These are phyloP conservation scores for Hyla sarda DNA, from an alignment of 2,113 vertebrate genomes.

Conservation along the genomic window DNA sequence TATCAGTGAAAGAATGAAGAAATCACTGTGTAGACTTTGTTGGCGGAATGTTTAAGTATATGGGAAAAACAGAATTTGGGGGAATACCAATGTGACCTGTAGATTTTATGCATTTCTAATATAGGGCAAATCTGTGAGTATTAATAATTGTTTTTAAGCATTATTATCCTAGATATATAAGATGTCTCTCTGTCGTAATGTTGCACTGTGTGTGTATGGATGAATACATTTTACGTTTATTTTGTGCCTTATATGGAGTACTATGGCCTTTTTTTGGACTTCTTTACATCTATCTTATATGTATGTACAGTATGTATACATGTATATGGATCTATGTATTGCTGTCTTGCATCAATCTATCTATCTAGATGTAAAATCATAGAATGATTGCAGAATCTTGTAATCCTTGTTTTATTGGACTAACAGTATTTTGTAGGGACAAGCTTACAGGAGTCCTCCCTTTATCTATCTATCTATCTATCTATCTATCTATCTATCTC, in stretches of 20 bases:
- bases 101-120: not conserved
- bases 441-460: too few relatives aligned
- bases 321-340: too few relatives aligned
- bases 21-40: not conserved
- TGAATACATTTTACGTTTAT: not conserved
- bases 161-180: too few relatives aligned
- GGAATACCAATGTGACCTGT: not conserved
- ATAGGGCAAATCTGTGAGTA: not conserved
- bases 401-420: too few relatives aligned
- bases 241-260: not conserved
- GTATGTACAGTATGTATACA: too few relatives aligned
- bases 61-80: not conserved
- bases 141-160: not conserved
- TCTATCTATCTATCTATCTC: too few relatives aligned
- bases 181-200: not conserved
- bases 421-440: too few relatives aligned
- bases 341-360: too few relatives aligned
- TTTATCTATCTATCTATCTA: too few relatives aligned
- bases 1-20: not conserved
- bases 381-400: too few relatives aligned
- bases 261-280: too few relatives aligned
- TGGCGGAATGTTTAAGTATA: not conserved
- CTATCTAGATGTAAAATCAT: too few relatives aligned
- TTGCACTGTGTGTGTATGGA: not conserved
- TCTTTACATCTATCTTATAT: not conserved